Percentiles rank a stretch among this genome's conserved stretches.
Conservation (phyloP, 2,797 vertebrate genomes). For the Lepilemur septentrionalis region DNA sequence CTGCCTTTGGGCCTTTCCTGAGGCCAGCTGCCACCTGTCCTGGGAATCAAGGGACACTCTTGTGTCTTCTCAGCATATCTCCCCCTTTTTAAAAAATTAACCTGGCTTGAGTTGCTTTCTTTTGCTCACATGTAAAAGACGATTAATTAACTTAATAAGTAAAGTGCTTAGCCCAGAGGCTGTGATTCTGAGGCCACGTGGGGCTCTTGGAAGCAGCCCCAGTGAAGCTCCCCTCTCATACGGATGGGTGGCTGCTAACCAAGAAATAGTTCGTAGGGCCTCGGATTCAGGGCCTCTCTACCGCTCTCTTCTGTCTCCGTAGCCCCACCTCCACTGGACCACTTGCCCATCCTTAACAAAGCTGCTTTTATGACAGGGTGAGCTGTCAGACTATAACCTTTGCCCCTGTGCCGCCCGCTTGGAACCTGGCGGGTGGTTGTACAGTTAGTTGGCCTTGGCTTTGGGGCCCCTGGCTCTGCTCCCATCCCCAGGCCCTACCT, state of each 20-base stretch:
- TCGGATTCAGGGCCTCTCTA: not conserved
- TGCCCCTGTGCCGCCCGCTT: not conserved
- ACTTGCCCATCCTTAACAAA: not conserved
- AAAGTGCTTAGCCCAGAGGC: not conserved
- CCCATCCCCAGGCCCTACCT: not conserved
- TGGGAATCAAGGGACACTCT: not conserved
- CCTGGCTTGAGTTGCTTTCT: constrained; percentile 18
- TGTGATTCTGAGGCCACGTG: not conserved
- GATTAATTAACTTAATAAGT: not conserved
- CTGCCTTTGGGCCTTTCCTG: not conserved
- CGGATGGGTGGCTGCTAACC: not conserved
- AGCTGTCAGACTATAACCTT: not conserved
- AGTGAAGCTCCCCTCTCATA: not conserved
- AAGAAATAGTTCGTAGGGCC: not conserved
- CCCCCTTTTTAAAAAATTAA: not conserved
- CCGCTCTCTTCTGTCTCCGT: not conserved
- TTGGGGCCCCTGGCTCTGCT: not conserved
- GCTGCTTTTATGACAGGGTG: not conserved
- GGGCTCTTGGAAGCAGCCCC: not conserved
- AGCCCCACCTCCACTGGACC: too few species aligned
- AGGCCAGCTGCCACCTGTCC: not conserved
- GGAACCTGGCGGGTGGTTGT: not conserved
- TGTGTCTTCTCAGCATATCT: not conserved
- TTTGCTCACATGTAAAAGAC: not conserved
- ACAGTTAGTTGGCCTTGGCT: not conserved